Conservation (phyloP, 2,797 vertebrate species). For the Scomberomorus guttatus region DNA sequence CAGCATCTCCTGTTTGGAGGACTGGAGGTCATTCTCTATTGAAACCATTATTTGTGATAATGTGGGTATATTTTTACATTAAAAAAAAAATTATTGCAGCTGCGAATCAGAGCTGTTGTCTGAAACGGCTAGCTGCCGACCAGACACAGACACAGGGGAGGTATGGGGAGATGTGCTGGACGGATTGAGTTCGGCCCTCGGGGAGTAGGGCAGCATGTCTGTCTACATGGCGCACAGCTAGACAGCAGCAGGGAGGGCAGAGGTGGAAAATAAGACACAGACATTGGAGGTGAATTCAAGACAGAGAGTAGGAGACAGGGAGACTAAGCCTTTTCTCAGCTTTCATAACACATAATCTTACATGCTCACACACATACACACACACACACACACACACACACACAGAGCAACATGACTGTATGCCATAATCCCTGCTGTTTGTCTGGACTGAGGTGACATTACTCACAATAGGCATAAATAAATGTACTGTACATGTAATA, state of each 20-base stretch:
- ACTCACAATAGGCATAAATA: not conserved
- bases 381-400: constrained; percentile 7
- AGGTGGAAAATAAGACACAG: not conserved
- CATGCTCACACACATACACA: not conserved
- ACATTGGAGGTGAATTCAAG: constrained; percentile 34
- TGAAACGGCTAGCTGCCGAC: not conserved
- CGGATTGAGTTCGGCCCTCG: not conserved
- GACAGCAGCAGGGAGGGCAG: constrained; percentile 8
- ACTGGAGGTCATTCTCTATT: not conserved
- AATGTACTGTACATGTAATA: not conserved
- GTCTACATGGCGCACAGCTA: not conserved
- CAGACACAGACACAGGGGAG: not conserved
- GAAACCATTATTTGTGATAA: not conserved
- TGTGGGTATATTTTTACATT: not conserved
- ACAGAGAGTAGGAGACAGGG: not conserved
- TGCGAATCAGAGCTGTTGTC: constrained; percentile 12
- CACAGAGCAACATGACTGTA: not conserved
- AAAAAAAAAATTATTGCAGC: not conserved
- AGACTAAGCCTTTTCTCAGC: constrained; percentile 22
- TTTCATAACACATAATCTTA: constrained; percentile 44
- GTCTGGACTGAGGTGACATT: constrained; percentile 5
- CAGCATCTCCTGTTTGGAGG: not conserved
- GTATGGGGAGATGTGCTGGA: constrained; percentile 3
- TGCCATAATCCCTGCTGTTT: constrained; percentile 24
- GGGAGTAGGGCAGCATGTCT: constrained; percentile 26